These are phyloP conservation scores for Panopea generosa DNA, from an alignment of 2,888 invertebrate genomes.

Conservation along the genomic window DNA sequence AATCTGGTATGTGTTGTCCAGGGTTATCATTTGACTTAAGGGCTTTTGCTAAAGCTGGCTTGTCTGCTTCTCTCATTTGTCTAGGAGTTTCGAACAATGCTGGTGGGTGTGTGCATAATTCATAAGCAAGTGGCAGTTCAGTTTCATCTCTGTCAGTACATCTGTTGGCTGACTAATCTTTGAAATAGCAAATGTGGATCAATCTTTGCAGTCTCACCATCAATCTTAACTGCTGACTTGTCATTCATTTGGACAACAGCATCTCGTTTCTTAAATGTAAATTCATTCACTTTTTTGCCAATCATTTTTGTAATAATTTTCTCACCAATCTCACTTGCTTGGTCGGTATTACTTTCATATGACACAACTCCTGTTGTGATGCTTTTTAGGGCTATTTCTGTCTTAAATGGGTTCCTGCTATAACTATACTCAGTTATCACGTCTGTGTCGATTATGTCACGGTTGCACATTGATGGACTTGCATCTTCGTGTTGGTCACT, in stretches of 20 bases:
- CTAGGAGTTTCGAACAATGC: constrained; percentile 22
- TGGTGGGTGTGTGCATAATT: constrained; percentile 45
- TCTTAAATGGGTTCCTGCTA: constrained; percentile 40
- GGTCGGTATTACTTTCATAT: constrained; percentile 46
- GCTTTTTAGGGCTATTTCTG: constrained; percentile 35
- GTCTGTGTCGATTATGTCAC: constrained; percentile 15
- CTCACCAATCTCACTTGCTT: constrained; percentile 45
- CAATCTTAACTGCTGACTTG: constrained; percentile 6
- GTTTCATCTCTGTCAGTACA: background rate
- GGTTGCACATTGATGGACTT: constrained; percentile 1
- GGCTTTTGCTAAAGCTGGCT: constrained; percentile 59
- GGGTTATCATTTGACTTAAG: constrained; percentile 38
- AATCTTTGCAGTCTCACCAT: background rate
- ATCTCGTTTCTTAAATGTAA: constrained; percentile 42
- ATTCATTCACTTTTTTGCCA: constrained; percentile 32
- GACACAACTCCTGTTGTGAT: constrained; percentile 58
- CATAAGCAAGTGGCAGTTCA: constrained; percentile 45
- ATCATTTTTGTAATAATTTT: constrained; percentile 46
- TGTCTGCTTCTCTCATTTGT: constrained; percentile 47
- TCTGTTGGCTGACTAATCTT: background rate
- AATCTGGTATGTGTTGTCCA: background rate
- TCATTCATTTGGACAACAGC: constrained; percentile 43
- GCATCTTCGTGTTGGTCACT: constrained; percentile 56
- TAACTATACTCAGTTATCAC: constrained; percentile 25
- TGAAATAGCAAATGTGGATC: background rate